Evolutionary conservation across 2,113 vertebrate genomes (phyloP), one percentile per base, ranked within the genome.

Genomic region (Psammodynastes pulverulentus): DNA sequence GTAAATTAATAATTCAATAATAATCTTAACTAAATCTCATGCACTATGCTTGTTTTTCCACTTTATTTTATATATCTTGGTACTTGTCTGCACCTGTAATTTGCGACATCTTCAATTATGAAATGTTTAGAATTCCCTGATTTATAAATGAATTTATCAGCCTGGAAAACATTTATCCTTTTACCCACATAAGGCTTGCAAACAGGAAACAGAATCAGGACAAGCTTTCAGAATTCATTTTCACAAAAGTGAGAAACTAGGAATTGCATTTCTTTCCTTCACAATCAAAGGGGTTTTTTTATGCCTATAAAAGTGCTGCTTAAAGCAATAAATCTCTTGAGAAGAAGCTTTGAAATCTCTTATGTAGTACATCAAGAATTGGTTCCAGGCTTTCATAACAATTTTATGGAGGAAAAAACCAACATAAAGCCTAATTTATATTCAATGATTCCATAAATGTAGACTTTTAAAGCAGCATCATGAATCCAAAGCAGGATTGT

Each of bases 141-240:
- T 93, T 91, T 84, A 92, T 86, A 87, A 9, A 87, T 45, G 3
- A n/a, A 90, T 89, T 94, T 90, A 92, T 91, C 88, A 94, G 53
- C 2, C 0, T 24, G 12, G 84, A 86, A 29, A 89, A 92, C 12
- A 24, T 4, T 19, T 2, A 17, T 72, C 84, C 56, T 95, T 86
- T 89, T 52, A 87, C 58, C 89, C 92, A 94, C 93, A 89, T 56
- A 92, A 45, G 46, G 12, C 0, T 24, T 85, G 92, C 72, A 87
- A 9, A 92, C 45, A 34, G 29, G 48, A 91, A 49, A 85, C 4
- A 86, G n/a, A 87, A 90, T 12, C 91, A 79, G 89, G 29, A 56
- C 87, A 94, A 92, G 91, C 91, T 92, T 93, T 89, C 87, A 93
- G 21, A 49, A 52, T 0, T 0, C 9, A 4, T 91, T 93, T 58